Evolutionary conservation across 1,140 invertebrate species (phyloP), one percentile per base, ranked within the genome.

Genomic region (Condylostylus longicornis): DNA sequence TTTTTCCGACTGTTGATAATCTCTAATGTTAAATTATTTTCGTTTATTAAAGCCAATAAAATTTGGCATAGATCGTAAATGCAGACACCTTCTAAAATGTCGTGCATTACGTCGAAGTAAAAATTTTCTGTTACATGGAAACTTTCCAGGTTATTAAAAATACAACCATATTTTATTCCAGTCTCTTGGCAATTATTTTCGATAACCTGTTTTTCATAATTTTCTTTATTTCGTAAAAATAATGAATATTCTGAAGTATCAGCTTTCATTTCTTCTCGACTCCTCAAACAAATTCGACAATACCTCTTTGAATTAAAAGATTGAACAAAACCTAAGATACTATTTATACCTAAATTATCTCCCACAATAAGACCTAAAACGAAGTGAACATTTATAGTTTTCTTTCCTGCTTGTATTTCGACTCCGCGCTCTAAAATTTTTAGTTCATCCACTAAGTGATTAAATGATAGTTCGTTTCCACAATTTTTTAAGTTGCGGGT

Each of bases 41-140:
- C 23, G 18, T 38, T 19, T 35, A 54, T 58, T 29, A 56, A 50
- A 18, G 46, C 13, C 36, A 54, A 31, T 27, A 62, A 38, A 37
- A 58, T 43, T 36, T 45, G 35, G 18, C 41, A 46, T 18, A 63
- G 42, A 41, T 56, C 50, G 38, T 55, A 58, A 22, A 51, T 47
- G 17, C 47, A 54, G 38, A 61, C 44, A 2, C 61, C 57, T 45
- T 63, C 58, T 18, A 55, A 50, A 13, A 62, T 22, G 39, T 64
- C 61, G 39, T 64, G 58, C 56, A 62, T 59, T 2, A 49, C 33
- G 44, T 64, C 61, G 25, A 56, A 46, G 27, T 42, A 44, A 33
- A 43, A 45, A 46, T 64, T 63, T 14, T 54, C 20, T 18, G 48
- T 48, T 18, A 57, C 47, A 48, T 61, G 50, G 49, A 58, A 64